Evolutionary conservation across 2,797 vertebrate species (phyloP).

Genomic region (Nannoperca obscura): DNA sequence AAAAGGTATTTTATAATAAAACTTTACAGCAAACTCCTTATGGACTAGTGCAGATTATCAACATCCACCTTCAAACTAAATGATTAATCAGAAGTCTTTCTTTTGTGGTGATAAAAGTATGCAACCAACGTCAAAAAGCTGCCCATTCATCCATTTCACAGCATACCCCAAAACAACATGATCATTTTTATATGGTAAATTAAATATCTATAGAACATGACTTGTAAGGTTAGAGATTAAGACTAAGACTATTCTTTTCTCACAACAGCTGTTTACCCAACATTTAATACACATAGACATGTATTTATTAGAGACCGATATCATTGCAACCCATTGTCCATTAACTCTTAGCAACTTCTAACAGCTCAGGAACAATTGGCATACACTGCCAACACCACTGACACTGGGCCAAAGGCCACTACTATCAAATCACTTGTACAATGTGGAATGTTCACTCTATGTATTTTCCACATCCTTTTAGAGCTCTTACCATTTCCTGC

Average conservation of each 20-base stretch:
- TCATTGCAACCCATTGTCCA: not conserved
- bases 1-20: not conserved
- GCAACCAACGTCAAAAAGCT: too few relatives aligned
- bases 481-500: constrained; percentile 90
- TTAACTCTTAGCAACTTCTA: not conserved
- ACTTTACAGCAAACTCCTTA: not conserved
- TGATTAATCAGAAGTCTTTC: not conserved
- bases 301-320: not conserved
- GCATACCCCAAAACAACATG: too few relatives aligned
- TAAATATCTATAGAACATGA: not conserved
- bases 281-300: not conserved
- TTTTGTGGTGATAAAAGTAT: not conserved
- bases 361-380: not conserved
- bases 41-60: not conserved
- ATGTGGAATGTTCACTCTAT: not conserved
- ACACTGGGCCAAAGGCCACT: not conserved
- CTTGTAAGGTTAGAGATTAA: not conserved
- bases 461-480: not conserved
- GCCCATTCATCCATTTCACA: too few relatives aligned
- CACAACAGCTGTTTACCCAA: not conserved
- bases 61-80: not conserved
- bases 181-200: too few relatives aligned
- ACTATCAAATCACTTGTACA: not conserved
- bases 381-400: not conserved
- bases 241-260: not conserved